Conservation (phyloP, 1,140 invertebrate species). For the Chymomyza costata region DNA sequence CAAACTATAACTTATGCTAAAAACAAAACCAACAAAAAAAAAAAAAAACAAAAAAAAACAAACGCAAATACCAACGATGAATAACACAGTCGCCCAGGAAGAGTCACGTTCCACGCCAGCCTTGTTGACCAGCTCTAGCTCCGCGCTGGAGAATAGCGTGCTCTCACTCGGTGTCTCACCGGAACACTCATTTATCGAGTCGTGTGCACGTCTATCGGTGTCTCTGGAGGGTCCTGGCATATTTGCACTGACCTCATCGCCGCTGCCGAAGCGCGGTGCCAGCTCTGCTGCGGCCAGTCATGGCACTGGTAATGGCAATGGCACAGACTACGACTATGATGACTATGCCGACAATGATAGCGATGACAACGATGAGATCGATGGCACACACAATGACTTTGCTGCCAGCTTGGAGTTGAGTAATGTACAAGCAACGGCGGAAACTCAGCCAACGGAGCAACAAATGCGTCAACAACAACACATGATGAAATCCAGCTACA, state of each 20-base stretch:
- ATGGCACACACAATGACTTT: conserved; percentile 45
- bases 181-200: conserved; percentile 89
- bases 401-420: conserved; percentile 51
- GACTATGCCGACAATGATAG: conserved; percentile 59
- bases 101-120: conserved; percentile 91
- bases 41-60: conserved; percentile 5
- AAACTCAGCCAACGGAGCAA: conserved; percentile 20
- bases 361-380: conserved; percentile 61
- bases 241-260: conserved; percentile 68
- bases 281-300: conserved; percentile 42
- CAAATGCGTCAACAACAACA: conserved; percentile 16
- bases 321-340: conserved; percentile 62
- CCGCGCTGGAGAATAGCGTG: conserved; percentile 75
- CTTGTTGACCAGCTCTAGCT: conserved; percentile 81
- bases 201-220: conserved; percentile 88
- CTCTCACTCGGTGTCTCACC: conserved; percentile 86
- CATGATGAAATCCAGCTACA: conserved; percentile 10
- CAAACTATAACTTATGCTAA: conserved; percentile 21
- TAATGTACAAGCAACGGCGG: conserved; percentile 42
- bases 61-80: not conserved
- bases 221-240: conserved; percentile 82
- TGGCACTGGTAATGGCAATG: conserved; percentile 39
- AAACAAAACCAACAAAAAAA: conserved; percentile 9
- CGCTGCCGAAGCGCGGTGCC: conserved; percentile 51
- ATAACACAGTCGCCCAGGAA: conserved; percentile 78